Evolutionary conservation across 2,888 invertebrate species (phyloP), one percentile per base, ranked within the genome.

Genomic region (Sminthurinus aureus): DNA sequence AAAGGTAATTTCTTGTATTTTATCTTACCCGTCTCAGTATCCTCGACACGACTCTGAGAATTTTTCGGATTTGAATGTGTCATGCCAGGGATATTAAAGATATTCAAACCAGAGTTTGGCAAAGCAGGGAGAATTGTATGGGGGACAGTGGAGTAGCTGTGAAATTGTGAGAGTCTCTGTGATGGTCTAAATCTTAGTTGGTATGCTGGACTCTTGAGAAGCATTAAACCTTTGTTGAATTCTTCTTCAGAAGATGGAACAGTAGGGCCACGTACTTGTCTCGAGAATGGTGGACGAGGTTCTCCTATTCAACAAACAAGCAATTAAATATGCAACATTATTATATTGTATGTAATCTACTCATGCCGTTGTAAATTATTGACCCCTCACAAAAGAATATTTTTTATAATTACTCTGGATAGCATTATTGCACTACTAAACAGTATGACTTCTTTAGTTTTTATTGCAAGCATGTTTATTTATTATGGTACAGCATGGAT

Each of bases 101-200:
- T 80, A 51, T 51, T 80, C 0, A 69, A n/a, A 4, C 80, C 80
- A 9, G 58, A 15, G 18, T 22, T 80, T 3, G 52, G 58, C 12
- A 78, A 20, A 15, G 38, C 71, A 15, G 82, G 12, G 4, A 69
- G 50, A 4, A 71, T 71, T 11, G 58, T 9, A 11, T 22, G 69
- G 2, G 52, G 58, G n/a, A 78, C 20, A 8, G 38, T 58, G 24
- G 82, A 9, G 24, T 82, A 76, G 12, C 82, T 50, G 18, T 76
- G 76, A 13, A 77, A 82, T 15, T 66, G 77, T 13, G 77, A 69
- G n/a, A 83, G 26, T 18, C 83, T 50, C 1, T 50, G n/a, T 50
- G n/a, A 15, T 11, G 83, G 83, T 73, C 83, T 50, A 51, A 77
- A 83, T 83, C 71, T 69, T 50, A 83, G 71, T 78, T 83, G 78